Evolutionary conservation across 92 coral and sea anemone species (phyloP), one percentile per base, ranked within the genome.

Genomic region (Muricea muricata): DNA sequence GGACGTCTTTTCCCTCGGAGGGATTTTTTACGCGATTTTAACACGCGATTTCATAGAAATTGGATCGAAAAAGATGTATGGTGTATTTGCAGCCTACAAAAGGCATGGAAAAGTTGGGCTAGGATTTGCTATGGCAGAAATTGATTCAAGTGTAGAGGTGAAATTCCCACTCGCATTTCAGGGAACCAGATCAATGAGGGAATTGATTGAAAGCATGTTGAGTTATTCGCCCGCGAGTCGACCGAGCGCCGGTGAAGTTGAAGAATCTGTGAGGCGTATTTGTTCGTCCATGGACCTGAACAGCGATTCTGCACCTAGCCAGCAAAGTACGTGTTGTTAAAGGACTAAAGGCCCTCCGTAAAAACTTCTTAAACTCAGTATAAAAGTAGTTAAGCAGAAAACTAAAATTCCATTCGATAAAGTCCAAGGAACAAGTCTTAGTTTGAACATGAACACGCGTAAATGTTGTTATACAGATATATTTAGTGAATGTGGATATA

Each of bases 1-100:
- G 15, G 98, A 94, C 73, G 73, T 94, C n/a, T 94, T 90, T 85
- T 91, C 97, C 7, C 79, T 94, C 35, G 98, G 97, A 0, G 89
- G 85, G 37, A 61, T 94, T 17, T 89, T 94, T 67, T 88, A 86
- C 79, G 98, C 94, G 0, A 91, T 94, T 61, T 73, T 88, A 50
- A 93, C 89, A 32, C 97, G 98, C 4, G 88, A 88, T 78, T 94
- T 30, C 74, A 90, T 89, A 28, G 65, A 74, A 9, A 65, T 74
- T 58, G 79, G 65, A 17, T 13, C 77, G n/a, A 71, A 60, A 74
- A 87, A 85, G 24, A 83, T 91, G 75, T 94, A 88, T 74, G 98
- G n/a, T n/a, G n/a, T n/a, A n/a, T 26, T 23, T 15, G 20, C 61
- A 21, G 25, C 6, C 25, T 21, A 23, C 61, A n/a, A n/a, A n/a